Conservation (phyloP, 1,140 invertebrate species). For the Orchesella cincta region DNA sequence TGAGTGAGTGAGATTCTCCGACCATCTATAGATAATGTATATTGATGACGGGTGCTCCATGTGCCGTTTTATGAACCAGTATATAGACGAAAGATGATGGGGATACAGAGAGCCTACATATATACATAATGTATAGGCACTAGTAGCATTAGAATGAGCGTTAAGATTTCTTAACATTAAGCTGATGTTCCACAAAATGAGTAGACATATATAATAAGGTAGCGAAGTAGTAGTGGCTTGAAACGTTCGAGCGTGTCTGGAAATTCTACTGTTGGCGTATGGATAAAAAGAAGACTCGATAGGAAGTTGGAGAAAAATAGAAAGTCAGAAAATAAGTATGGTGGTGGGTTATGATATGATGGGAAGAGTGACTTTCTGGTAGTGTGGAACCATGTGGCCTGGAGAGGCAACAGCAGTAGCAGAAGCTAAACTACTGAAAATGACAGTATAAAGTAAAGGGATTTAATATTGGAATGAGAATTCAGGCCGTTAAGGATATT, state of each 20-base stretch:
- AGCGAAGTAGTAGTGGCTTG: background rate
- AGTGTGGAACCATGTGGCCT: slow-evolving; percentile 28
- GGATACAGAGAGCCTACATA: too few species aligned
- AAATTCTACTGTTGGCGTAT: background rate
- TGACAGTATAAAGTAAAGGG: slow-evolving; percentile 26
- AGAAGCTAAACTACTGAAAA: slow-evolving; percentile 4
- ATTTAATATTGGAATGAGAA: slow-evolving; percentile 41
- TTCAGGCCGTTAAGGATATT: slow-evolving; percentile 34
- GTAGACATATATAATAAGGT: background rate
- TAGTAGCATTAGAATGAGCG: too few species aligned
- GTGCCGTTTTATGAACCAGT: background rate
- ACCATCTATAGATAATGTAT: background rate
- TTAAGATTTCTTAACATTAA: too few species aligned
- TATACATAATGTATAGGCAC: too few species aligned
- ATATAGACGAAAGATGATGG: too few species aligned
- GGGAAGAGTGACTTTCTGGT: background rate
- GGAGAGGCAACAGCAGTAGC: background rate
- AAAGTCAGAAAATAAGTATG: background rate
- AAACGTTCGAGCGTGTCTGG: background rate
- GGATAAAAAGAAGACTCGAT: background rate
- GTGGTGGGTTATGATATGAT: background rate
- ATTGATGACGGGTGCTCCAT: background rate
- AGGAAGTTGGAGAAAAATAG: background rate
- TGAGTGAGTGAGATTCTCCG: too few species aligned
- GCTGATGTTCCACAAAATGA: background rate